Base-by-base conservation (phyloP, 2,888 invertebrate genomes). In the Dinocampus coccinellae region DNA sequence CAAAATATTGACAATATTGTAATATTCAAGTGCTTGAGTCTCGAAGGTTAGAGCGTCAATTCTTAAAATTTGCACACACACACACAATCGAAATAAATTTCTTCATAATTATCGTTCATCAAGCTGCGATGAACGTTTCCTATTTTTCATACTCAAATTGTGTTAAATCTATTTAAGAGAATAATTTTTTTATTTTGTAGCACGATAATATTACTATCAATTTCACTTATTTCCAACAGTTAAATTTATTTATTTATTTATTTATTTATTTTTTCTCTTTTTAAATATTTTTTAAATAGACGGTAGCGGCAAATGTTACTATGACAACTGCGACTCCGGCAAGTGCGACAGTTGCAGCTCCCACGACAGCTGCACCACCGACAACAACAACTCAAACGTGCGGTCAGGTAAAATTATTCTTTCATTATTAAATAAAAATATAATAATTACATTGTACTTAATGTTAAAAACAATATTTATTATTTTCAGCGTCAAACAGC, bases 401-500 rank as follows among this genome's bases (percentile, higher is more conserved):
- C 68, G 80, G 80, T 73, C 82, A 85, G 77, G 84, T 85, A 82
- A 74, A 73, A 67, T 68, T 70, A 70, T 72, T 26, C 26, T 36
- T 62, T 34, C 29, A 39, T 26, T 20, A 26, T 22, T 33, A 26
- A 10, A 29, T 7, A 0, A 29, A 34, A 20, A 39, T 34, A 9
- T 3, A 53, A 62, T n/a, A 39, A 42, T 10, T 22, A 36, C 62
- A 16, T 64, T 20, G 11, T 26, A 53, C 42, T n/a, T 60, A 52
- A 47, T 13, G 13, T 58, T 39, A 39, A 20, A 62, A 16, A 62
- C 13, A n/a, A 69, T 4, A 57, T 67, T 70, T 33, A 67, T 20
- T 75, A 77, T 70, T 78, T 77, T 83, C 83, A 90, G 89, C 89
- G 89, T 85, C 90, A 90, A 82, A 88, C 90, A 73, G 89, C 90